Evolutionary conservation across 2,113 vertebrate species (phyloP), one percentile per base, ranked within the genome.

Genomic region (Anser brachyrhynchus): DNA sequence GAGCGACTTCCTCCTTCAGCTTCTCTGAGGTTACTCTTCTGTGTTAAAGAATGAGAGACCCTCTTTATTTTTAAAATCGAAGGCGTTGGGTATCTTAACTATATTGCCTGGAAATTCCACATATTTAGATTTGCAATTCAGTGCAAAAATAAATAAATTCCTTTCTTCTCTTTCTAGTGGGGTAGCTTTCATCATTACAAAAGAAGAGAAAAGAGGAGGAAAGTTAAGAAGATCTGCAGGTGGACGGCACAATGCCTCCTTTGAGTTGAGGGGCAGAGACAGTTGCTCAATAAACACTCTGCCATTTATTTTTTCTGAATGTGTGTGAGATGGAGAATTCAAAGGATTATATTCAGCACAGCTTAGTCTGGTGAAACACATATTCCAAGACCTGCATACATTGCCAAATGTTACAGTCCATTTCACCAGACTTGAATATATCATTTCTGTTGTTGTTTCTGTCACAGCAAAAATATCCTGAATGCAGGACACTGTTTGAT

Each of bases 201-300:
- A 84, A 39, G 62, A 73, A 71, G 62, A 93, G 84, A 86, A 82
- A 93, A 59, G 46, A 87, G 73, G 61, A 72, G 89, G 55, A 88
- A 72, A 90, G 51, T 87, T 90, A 85, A 84, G 74, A 91, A 77
- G 84, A 85, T n/a, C 89, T 93, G 81, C 92, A 96, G 89, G 89
- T 96, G 94, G 92, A 93, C 43, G 37, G 74, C 64, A 96, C 89
- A 95, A 92, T 93, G 66, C 41, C 43, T 75, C 52, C 84, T 96
- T 92, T 96, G 84, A 93, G 72, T 11, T 13, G 25, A 77, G 61
- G 46, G 67, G 89, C 77, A 86, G 87, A 83, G 86, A 74, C 62
- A 76, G 77, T 81, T 74, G 46, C 89, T 95, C 84, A 91, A 67
- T 41, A 93, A 94, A 91, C 67, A 86, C 67, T 79, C 62, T 5